These are phyloP conservation scores for Xiphophorus birchmanni DNA, from an alignment of 2,797 vertebrate genomes.

Conservation along the genomic window DNA sequence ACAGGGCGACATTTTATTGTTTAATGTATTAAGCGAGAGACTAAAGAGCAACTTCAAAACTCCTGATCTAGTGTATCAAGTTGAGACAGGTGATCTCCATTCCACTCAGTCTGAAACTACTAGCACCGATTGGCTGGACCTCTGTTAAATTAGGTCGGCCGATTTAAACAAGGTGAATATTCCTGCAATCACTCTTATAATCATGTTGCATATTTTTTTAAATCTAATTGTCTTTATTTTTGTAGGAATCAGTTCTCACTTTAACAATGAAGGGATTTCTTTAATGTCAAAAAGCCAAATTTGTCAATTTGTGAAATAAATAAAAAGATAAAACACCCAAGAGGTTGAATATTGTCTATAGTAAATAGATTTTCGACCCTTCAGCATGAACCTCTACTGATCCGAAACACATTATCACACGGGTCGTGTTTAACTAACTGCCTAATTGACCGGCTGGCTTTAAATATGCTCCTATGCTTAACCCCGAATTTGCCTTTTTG, in stretches of 20 bases:
- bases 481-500: slow-evolving; percentile 21
- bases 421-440: slow-evolving; percentile 13
- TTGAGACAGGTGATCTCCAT: background rate
- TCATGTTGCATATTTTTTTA: background rate
- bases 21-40: background rate
- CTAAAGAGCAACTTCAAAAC: background rate
- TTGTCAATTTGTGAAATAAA: background rate
- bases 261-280: background rate
- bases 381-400: background rate
- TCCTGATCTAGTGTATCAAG: background rate
- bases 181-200: background rate
- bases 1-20: too few relatives aligned
- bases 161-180: background rate
- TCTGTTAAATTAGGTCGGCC: background rate
- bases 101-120: background rate
- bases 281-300: background rate
- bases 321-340: background rate
- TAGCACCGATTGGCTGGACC: background rate
- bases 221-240: background rate
- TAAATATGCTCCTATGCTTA: slow-evolving; percentile 10
- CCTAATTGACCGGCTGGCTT: slow-evolving; percentile 8
- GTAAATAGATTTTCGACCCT: background rate
- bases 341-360: background rate
- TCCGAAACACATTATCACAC: background rate
- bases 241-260: background rate